A percentile compares a stretch with the other conserved stretches of the same genome.
Conservation (phyloP, 1,140 invertebrate genomes). For the Piezodorus guildinii region DNA sequence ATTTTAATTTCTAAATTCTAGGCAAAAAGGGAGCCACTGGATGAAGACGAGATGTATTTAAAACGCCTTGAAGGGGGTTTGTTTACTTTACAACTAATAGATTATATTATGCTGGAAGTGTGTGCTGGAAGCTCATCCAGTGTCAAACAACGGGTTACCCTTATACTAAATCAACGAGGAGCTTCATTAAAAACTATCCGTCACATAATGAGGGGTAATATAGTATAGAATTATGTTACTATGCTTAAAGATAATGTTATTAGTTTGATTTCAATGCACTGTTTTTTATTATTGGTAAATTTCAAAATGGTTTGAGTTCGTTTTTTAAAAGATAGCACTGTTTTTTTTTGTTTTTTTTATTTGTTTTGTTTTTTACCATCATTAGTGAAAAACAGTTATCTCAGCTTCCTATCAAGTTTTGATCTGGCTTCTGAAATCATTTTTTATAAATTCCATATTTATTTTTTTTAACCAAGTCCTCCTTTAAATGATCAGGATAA, state of each 20-base stretch:
- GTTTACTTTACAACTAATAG: constrained; percentile 90
- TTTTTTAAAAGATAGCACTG: too few species aligned
- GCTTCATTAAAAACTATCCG: constrained; percentile 89
- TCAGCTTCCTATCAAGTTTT: too few species aligned
- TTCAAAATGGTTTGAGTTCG: too few species aligned
- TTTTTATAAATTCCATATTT: too few species aligned
- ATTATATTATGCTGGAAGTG: constrained; percentile 90
- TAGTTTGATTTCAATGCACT: too few species aligned
- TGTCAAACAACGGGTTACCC: constrained; percentile 77
- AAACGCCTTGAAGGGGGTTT: constrained; percentile 81
- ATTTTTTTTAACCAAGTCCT: too few species aligned
- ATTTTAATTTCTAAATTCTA: constrained; percentile 33
- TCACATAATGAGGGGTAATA: constrained; percentile 79
- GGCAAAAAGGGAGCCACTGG: constrained; percentile 34
- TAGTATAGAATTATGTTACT: not conserved
- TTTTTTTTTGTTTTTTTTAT: too few species aligned
- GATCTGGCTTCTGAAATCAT: too few species aligned
- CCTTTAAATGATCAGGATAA: too few species aligned
- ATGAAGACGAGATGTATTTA: constrained; percentile 78
- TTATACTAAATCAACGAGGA: constrained; percentile 78
- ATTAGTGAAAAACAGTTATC: too few species aligned
- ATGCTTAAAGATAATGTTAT: not conserved
- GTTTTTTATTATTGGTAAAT: too few species aligned
- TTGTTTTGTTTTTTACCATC: too few species aligned
- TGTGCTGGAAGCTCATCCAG: constrained; percentile 60